Base-by-base conservation (phyloP, 2,888 invertebrate genomes). In the Trissolcus brochymenae region DNA sequence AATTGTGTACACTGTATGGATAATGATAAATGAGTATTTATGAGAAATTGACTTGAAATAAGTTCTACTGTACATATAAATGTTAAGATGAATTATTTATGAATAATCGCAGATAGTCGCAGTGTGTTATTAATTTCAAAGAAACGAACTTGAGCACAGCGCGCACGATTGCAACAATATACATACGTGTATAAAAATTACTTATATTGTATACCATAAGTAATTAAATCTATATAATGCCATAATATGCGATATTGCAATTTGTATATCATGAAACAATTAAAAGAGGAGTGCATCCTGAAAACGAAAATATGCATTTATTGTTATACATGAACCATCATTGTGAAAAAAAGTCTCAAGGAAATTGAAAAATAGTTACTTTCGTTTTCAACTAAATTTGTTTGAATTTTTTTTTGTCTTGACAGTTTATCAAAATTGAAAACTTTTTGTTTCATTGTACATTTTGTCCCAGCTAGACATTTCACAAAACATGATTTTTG, bases 261-360 rank as follows among this genome's bases (percentile, higher is more conserved):
- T 87, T 87, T 87, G 87, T 87, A 87, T 87, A 87, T 87, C 87
- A 86, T 84, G 87, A 84, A 87, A 82, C 82, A 87, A 87, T 87
- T 87, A 87, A 87, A 87, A 83, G 83, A 81, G 86, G 84, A 84
- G 79, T 83, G 81, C 82, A 85, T 85, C 85, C 86, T 84, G 82
- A 84, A 82, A 80, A 82, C 56, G 35, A 55, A 19, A 57, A 40
- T 21, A 54, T 25, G 59, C 49, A 51, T 73, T 66, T 64, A 9
- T 78, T 74, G 60, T 66, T 64, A 49, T 41, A 76, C 65, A 66
- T 59, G 55, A 49, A 76, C 62, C 70, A 73, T 76, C 70, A 75
- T 76, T 70, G 65, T 76, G 70, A 71, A 70, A 70, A 75, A 74
- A 74, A 35, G 6, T 35, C 35, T 2, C 29, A 4, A 29, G 1